Percentiles rank a stretch among this genome's conserved stretches.
Conservation (phyloP, 2,113 vertebrate genomes). For the Haemorhous mexicanus region DNA sequence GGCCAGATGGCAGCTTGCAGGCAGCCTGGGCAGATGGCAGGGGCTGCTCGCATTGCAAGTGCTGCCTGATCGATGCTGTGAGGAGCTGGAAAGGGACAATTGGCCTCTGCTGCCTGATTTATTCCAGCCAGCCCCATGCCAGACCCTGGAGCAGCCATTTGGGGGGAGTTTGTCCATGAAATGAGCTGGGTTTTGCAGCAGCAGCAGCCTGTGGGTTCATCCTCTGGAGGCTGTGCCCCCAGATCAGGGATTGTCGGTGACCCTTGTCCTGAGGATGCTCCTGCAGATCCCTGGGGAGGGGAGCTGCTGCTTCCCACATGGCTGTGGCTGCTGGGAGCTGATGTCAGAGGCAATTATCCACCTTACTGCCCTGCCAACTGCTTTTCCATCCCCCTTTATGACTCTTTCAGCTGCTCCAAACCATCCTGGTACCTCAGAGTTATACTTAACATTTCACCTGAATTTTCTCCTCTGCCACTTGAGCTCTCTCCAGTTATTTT, state of each 20-base stretch:
- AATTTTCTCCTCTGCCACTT: not conserved
- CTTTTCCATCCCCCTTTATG: not conserved
- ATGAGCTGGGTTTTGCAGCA: not conserved
- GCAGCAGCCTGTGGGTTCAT: fast-evolving
- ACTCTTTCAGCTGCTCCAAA: not conserved
- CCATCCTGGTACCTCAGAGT: not conserved
- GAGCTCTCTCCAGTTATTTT: not conserved
- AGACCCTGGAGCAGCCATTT: not conserved
- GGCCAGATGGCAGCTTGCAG: conserved; percentile 55
- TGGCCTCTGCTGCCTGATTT: conserved; percentile 27
- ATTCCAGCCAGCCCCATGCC: not conserved
- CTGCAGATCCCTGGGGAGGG: not conserved
- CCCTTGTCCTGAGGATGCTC: not conserved
- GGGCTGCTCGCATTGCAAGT: not conserved
- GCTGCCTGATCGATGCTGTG: not conserved
- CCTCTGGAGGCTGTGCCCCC: not conserved
- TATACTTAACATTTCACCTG: not conserved
- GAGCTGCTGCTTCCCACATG: not conserved
- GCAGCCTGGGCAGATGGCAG: conserved; percentile 44
- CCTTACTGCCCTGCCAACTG: not conserved
- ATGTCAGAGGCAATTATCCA: not conserved
- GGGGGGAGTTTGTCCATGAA: not conserved
- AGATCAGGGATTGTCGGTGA: fast-evolving
- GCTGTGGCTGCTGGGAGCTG: not conserved
- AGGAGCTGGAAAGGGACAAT: not conserved